These are phyloP conservation scores for Perodicticus potto DNA, from an alignment of 2,797 vertebrate genomes.

Conservation along the genomic window DNA sequence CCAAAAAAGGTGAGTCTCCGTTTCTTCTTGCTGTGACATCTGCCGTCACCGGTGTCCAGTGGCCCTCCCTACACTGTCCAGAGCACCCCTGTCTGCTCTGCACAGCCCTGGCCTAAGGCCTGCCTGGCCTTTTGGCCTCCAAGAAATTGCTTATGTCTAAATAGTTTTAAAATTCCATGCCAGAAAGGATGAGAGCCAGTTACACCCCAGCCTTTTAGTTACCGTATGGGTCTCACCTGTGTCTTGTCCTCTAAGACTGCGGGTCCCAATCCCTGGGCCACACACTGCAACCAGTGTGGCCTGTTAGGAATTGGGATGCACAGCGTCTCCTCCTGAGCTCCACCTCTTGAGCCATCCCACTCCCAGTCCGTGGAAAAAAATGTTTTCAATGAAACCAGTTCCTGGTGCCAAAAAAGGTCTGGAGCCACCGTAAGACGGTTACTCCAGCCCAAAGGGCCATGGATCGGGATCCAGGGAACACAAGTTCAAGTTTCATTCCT, in stretches of 20 bases:
- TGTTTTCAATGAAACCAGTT: too few species aligned
- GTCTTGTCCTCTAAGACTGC: not conserved
- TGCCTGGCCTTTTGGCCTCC: not conserved
- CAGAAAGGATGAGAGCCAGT: not conserved
- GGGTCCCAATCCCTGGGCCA: too few species aligned
- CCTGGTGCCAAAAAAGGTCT: too few species aligned
- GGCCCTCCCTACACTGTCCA: fast-evolving
- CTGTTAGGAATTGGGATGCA: too few species aligned
- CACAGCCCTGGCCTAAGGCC: fast-evolving
- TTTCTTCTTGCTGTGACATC: fast-evolving
- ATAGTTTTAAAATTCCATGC: not conserved
- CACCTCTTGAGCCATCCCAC: too few species aligned
- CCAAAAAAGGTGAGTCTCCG: not conserved
- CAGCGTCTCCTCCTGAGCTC: too few species aligned
- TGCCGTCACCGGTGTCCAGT: fast-evolving
- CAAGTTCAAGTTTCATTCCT: not conserved
- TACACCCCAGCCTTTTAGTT: not conserved
- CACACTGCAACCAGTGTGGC: too few species aligned
- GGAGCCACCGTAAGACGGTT: too few species aligned
- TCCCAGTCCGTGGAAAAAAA: too few species aligned
- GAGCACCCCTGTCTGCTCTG: fast-evolving
- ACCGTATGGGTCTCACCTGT: not conserved
- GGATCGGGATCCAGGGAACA: not conserved
- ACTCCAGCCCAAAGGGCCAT: not conserved
- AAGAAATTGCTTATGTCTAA: not conserved